Evolutionary conservation across 1,140 invertebrate genomes (phyloP).

Genomic region (Drosophila ficusphila): DNA sequence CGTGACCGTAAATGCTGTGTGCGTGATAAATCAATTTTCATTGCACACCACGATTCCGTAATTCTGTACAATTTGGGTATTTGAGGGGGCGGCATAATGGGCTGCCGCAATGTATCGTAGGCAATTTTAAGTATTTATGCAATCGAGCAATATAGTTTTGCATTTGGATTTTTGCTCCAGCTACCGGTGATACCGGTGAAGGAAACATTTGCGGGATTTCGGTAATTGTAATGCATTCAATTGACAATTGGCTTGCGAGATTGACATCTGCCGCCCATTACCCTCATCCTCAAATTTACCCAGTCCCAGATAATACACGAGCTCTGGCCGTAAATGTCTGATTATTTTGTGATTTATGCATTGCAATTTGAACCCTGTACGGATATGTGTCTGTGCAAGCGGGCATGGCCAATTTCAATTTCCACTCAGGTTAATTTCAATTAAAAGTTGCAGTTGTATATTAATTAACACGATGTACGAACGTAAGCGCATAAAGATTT

Average conservation of each 20-base stretch:
- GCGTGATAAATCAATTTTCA: conserved; percentile 82
- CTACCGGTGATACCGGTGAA: conserved; percentile 42
- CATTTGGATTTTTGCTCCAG: conserved; percentile 23
- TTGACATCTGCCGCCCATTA: conserved; percentile 48
- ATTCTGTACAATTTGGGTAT: conserved; percentile 76
- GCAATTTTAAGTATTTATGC: conserved; percentile 76
- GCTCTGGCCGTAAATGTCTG: conserved; percentile 54
- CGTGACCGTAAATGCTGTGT: conserved; percentile 80
- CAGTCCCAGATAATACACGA: conserved; percentile 6
- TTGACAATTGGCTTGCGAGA: conserved; percentile 77
- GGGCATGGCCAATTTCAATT: conserved; percentile 40
- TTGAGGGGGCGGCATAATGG: not conserved
- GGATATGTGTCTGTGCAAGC: conserved; percentile 59
- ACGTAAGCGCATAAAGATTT: not conserved
- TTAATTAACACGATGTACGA: conserved; percentile 59
- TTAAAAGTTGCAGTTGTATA: conserved; percentile 58
- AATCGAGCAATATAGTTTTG: conserved; percentile 46
- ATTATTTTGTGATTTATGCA: conserved; percentile 80
- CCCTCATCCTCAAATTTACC: not conserved
- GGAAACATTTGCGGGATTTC: conserved; percentile 74
- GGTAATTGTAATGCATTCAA: conserved; percentile 72
- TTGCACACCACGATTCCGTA: conserved; percentile 70
- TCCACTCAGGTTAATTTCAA: conserved; percentile 72
- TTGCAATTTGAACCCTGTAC: conserved; percentile 65
- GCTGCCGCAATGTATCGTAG: conserved; percentile 23